These are phyloP conservation scores for Diadromus collaris DNA, from an alignment of 2,888 invertebrate genomes.

Conservation along the genomic window DNA sequence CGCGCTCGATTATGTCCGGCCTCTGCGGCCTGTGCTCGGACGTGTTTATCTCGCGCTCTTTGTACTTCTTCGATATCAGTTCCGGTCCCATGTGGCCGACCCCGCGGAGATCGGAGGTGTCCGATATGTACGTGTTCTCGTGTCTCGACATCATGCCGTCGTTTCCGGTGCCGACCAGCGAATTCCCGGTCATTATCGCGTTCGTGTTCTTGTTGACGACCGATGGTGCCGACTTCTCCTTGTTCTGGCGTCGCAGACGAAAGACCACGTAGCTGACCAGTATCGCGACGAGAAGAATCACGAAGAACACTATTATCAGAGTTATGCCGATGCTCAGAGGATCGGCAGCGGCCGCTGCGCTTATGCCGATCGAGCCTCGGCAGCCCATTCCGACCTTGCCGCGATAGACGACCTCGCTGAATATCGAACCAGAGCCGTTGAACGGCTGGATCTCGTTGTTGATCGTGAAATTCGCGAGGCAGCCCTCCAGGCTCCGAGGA, in stretches of 20 bases:
- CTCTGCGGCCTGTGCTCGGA: conserved; percentile 90
- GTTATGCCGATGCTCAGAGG: conserved; percentile 96
- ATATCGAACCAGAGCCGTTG: conserved; percentile 92
- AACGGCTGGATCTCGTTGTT: conserved; percentile 95
- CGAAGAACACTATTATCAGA: conserved; percentile 96
- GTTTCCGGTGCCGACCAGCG: conserved; percentile 85
- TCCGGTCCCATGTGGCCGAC: conserved; percentile 92
- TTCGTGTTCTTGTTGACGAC: conserved; percentile 91
- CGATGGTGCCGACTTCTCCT: conserved; percentile 90
- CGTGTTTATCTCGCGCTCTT: conserved; percentile 89
- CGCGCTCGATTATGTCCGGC: conserved; percentile 96
- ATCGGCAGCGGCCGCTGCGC: conserved; percentile 89
- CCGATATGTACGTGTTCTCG: conserved; percentile 84
- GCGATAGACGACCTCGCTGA: conserved; percentile 85
- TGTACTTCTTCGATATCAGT: conserved; percentile 92
- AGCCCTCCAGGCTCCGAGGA: conserved; percentile 91
- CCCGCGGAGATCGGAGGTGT: conserved; percentile 86
- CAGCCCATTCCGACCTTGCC: conserved; percentile 91
- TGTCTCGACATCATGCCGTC: conserved; percentile 87
- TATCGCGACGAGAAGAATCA: conserved; percentile 93
- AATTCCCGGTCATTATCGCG: conserved; percentile 87
- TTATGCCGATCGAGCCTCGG: conserved; percentile 87
- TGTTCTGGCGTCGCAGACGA: conserved; percentile 91
- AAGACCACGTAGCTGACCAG: conserved; percentile 96
- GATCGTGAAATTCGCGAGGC: conserved; percentile 93